These are phyloP conservation scores for Orchestia grillus DNA, from an alignment of 1,140 invertebrate genomes.

Conservation along the genomic window DNA sequence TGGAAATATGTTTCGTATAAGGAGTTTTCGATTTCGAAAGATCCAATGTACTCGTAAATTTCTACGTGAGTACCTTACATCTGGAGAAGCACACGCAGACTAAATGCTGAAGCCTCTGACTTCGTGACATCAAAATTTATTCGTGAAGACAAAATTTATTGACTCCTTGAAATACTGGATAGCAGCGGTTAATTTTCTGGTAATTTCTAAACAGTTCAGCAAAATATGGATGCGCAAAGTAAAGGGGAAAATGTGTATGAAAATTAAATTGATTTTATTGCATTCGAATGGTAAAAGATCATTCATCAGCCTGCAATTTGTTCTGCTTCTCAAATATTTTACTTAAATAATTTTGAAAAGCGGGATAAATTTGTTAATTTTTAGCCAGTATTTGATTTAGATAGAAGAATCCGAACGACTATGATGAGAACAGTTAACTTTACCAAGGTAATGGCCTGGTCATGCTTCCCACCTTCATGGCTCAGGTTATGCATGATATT, in stretches of 20 bases:
- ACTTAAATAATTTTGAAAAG: neutral
- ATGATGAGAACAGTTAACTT: neutral
- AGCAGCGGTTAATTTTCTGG: too few relatives aligned
- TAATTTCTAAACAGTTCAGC: neutral
- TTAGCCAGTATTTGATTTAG: neutral
- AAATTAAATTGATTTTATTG: neutral
- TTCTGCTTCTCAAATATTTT: neutral
- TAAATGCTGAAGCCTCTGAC: too few relatives aligned
- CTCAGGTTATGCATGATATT: neutral
- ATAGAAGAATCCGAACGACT: neutral
- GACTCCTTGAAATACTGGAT: too few relatives aligned
- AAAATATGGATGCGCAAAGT: neutral
- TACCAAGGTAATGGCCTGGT: neutral
- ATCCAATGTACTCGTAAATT: neutral
- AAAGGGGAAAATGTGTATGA: neutral
- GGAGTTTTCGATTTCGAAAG: neutral
- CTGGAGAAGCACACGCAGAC: too few relatives aligned
- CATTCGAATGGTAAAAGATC: neutral
- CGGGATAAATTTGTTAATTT: neutral
- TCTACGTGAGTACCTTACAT: too few relatives aligned
- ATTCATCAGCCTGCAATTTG: neutral
- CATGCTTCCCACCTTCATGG: neutral
- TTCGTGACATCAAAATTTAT: too few relatives aligned
- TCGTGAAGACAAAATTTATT: too few relatives aligned
- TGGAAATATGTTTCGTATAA: neutral